phyloP scores from a whole-genome alignment of 2,888 invertebrate genomes.

The Blera fallax region DNA sequence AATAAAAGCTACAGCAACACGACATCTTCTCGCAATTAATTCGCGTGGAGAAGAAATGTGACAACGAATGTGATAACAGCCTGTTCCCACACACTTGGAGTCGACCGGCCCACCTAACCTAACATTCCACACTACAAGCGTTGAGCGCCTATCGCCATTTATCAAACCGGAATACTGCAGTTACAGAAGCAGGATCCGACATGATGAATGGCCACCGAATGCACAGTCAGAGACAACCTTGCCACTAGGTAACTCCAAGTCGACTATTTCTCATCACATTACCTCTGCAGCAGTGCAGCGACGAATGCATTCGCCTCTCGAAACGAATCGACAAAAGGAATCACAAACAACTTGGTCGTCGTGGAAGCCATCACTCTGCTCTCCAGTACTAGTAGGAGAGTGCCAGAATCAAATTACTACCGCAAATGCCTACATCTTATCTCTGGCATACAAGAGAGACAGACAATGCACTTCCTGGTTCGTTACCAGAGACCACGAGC shows the following conservation, averaged over 20 bases:
- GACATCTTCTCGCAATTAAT: conserved; percentile 61
- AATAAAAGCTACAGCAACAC: conserved; percentile 40
- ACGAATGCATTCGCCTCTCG: neutral
- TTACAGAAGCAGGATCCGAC: conserved; percentile 50
- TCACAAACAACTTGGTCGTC: conserved; percentile 58
- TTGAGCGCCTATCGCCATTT: conserved; percentile 54
- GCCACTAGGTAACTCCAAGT: conserved; percentile 17
- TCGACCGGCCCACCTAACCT: conserved; percentile 24
- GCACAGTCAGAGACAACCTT: conserved; percentile 23
- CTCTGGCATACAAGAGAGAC: conserved; percentile 53
- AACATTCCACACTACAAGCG: conserved; percentile 19
- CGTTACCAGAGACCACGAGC: conserved; percentile 70
- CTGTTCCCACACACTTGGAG: conserved; percentile 64
- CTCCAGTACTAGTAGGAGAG: neutral
- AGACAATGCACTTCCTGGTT: conserved; percentile 68
- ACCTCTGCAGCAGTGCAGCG: neutral
- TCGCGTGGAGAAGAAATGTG: conserved; percentile 59
- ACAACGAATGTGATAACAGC: conserved; percentile 67
- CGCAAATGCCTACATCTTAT: conserved; percentile 68
- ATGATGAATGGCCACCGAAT: conserved; percentile 41
- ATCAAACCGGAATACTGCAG: conserved; percentile 62
- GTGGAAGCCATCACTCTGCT: conserved; percentile 56
- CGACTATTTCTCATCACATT: conserved; percentile 26
- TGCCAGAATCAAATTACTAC: conserved; percentile 70
- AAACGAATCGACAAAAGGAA: conserved; percentile 49